Evolutionary conservation across 2,888 invertebrate genomes (phyloP), one percentile per base, ranked within the genome.

Genomic region (Mechanitis messenoides): DNA sequence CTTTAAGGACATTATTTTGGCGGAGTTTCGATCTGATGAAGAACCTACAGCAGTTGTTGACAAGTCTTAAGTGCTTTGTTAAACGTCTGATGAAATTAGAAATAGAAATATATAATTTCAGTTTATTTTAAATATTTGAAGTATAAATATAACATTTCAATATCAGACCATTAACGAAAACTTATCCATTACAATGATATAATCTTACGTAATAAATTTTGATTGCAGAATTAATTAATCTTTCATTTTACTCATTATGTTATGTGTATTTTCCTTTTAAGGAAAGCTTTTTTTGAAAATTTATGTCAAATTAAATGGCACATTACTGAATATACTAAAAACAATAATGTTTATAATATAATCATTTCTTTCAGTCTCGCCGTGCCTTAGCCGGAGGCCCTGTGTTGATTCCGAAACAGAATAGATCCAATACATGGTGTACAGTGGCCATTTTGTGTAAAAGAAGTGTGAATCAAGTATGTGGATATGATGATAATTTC

Each of bases 401-500:
- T 61, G 60, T 33, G 28, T 68, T 31, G 62, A 62, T 9, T 65
- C 69, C 45, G 68, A 56, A 63, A 0, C 45, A 65, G 45, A 63
- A 55, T 53, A 65, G 67, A 12, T 69, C 67, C 55, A 63, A 64
- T 60, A 65, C 69, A 33, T 87, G 86, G 86, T 87, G 86, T 70
- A 58, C 74, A 3, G 67, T 77, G 20, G 80, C 83, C 2, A 62
- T 80, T 55, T 66, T 78, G 12, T 86, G 86, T 65, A 73, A 69
- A 2, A 78, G 72, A 46, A 69, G 70, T 2, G 62, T 64, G 5
- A 66, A 71, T 2, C 72, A 79, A 3, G 68, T 82, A 6, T 85
- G 86, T 71, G 86, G 83, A 0, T 83, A 77, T 53, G 86, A 87
- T 64, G 81, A 84, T 35, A 76, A 69, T 0, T 83, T 79, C 58